phyloP scores from a whole-genome alignment of 1,140 invertebrate species.

The Apocrypta bakeri region DNA sequence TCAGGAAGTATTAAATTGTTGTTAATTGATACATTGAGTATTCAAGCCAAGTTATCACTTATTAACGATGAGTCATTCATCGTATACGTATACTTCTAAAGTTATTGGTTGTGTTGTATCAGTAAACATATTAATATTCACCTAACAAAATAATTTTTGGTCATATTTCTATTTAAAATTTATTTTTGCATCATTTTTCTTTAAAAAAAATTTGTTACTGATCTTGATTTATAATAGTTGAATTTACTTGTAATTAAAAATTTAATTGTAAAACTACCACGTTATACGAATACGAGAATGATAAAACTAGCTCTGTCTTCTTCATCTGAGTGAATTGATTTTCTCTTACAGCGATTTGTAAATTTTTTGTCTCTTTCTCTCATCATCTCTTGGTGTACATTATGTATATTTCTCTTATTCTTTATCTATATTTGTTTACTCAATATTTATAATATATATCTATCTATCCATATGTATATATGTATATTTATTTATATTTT shows the following conservation, averaged over 20 bases:
- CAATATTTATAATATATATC: conserved; percentile 52
- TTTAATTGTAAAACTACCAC: not conserved
- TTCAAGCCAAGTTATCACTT: too few species aligned
- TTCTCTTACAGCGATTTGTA: too few species aligned
- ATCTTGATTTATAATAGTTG: too few species aligned
- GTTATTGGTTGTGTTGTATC: conserved; percentile 24
- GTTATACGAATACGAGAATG: not conserved
- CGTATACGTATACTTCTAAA: conserved; percentile 15
- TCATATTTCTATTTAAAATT: too few species aligned
- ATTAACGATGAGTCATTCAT: not conserved
- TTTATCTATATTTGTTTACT: conserved; percentile 55
- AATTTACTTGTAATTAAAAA: too few species aligned
- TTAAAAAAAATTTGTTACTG: too few species aligned
- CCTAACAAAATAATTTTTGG: not conserved
- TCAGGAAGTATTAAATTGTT: too few species aligned
- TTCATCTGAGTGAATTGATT: not conserved
- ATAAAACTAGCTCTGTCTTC: not conserved
- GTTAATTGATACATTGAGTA: too few species aligned
- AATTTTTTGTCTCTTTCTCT: not conserved
- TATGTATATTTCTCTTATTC: conserved; percentile 17
- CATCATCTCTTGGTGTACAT: not conserved
- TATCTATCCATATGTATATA: conserved; percentile 56
- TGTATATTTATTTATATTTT: conserved; percentile 52
- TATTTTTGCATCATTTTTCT: too few species aligned
- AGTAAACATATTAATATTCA: too few species aligned